These are phyloP conservation scores for Catharus bicknelli DNA, from an alignment of 2,113 vertebrate species.

Conservation along the genomic window DNA sequence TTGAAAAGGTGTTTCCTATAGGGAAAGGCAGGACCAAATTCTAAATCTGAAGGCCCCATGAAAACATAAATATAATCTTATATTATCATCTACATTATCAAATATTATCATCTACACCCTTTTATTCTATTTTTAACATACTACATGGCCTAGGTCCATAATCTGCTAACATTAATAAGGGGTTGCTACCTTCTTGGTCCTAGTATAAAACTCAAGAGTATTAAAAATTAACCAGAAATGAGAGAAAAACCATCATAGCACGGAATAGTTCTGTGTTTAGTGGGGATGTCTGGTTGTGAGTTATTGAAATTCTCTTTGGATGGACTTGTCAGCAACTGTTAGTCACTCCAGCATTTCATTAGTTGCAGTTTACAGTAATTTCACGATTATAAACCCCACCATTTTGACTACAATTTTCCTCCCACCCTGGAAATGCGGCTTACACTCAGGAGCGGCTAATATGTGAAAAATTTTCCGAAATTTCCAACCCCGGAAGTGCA, in stretches of 20 bases:
- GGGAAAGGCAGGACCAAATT: not conserved
- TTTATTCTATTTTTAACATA: not conserved
- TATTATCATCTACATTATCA: not conserved
- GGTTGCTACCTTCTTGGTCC: not conserved
- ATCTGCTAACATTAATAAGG: not conserved
- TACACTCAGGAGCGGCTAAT: too few relatives aligned
- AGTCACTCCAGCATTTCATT: not conserved
- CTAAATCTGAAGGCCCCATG: not conserved
- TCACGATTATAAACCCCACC: too few relatives aligned
- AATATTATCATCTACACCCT: not conserved
- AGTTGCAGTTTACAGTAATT: not conserved
- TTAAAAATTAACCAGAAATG: not conserved
- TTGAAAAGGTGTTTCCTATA: not conserved
- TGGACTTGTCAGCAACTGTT: not conserved
- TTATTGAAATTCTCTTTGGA: not conserved
- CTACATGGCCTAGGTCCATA: not conserved
- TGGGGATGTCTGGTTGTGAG: not conserved
- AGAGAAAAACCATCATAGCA: not conserved
- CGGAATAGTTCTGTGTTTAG: not conserved
- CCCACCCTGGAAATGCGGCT: too few relatives aligned
- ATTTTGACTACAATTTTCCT: too few relatives aligned
- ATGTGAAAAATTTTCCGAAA: too few relatives aligned
- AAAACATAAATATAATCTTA: not conserved
- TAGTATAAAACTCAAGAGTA: not conserved
- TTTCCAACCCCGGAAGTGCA: too few relatives aligned